A percentile compares a stretch with the other conserved stretches of the same genome.
phyloP scores from a whole-genome alignment of 2,797 vertebrate genomes.

The Cynopterus sphinx region DNA sequence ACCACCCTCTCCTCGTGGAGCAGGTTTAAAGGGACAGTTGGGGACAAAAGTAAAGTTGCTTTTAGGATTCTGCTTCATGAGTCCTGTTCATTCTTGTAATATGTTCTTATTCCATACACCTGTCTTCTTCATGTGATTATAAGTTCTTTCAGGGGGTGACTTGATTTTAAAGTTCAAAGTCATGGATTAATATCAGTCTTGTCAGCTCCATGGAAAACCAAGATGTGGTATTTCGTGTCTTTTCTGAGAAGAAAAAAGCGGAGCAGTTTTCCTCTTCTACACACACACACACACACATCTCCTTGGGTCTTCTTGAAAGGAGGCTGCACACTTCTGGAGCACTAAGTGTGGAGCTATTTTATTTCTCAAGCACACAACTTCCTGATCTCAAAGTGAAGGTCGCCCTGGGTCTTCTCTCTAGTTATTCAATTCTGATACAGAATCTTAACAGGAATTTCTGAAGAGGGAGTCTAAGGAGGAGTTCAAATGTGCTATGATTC shows the following conservation, averaged over 20 bases:
- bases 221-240: background rate
- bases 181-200: background rate
- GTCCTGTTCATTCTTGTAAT: background rate
- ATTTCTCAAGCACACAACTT: background rate
- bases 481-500: background rate
- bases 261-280: background rate
- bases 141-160: background rate
- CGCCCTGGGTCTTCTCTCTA: background rate
- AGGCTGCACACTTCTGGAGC: background rate
- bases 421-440: background rate
- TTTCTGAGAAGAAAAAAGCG: background rate
- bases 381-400: background rate
- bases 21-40: background rate
- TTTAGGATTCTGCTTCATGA: background rate
- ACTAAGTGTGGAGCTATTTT: background rate
- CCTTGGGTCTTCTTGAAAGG: background rate
- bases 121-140: conserved; percentile 31
- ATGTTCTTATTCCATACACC: background rate
- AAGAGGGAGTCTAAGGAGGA: background rate
- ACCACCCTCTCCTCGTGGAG: background rate
- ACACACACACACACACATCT: rapidly evolving
- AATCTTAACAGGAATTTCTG: background rate
- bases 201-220: conserved; percentile 18
- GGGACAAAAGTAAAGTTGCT: background rate
- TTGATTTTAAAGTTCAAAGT: conserved; percentile 55